phyloP scores from a whole-genome alignment of 1,140 invertebrate genomes.

The Pseudomyrmex cubaensis region DNA sequence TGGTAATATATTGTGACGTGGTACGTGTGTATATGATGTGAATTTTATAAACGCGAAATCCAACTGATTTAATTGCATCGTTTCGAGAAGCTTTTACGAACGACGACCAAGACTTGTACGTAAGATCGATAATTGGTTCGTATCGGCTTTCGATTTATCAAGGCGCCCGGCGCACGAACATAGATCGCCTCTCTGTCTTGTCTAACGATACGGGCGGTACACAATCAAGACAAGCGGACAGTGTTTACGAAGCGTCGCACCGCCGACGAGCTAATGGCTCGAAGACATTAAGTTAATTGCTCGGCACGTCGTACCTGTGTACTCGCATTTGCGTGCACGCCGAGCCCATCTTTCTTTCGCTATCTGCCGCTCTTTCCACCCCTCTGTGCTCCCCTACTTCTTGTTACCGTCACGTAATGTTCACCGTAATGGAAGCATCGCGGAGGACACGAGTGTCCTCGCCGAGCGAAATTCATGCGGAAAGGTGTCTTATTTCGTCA shows the following conservation, averaged over 20 bases:
- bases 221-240: slow-evolving; percentile 69
- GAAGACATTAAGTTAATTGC: slow-evolving; percentile 78
- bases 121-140: slow-evolving; percentile 44
- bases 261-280: slow-evolving; percentile 74
- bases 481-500: slow-evolving; percentile 37
- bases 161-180: slow-evolving; percentile 16
- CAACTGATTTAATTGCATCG: slow-evolving; percentile 6
- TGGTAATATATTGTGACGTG: neutral
- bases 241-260: slow-evolving; percentile 73
- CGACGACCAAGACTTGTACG: slow-evolving; percentile 9
- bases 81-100: neutral
- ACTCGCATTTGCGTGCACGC: slow-evolving; percentile 72
- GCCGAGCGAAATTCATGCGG: slow-evolving; percentile 54
- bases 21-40: too few relatives aligned
- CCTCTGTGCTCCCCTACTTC: slow-evolving; percentile 20
- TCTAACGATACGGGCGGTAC: slow-evolving; percentile 61
- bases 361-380: slow-evolving; percentile 31
- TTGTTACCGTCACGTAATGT: slow-evolving; percentile 68
- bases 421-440: slow-evolving; percentile 72
- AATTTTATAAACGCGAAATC: too few relatives aligned
- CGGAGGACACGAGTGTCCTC: slow-evolving; percentile 66
- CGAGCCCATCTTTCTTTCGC: slow-evolving; percentile 69
- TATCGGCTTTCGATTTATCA: slow-evolving; percentile 73
- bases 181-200: slow-evolving; percentile 60
- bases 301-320: slow-evolving; percentile 70